These are phyloP conservation scores for Cathartes aura DNA, from an alignment of 2,113 vertebrate genomes.

Conservation along the genomic window DNA sequence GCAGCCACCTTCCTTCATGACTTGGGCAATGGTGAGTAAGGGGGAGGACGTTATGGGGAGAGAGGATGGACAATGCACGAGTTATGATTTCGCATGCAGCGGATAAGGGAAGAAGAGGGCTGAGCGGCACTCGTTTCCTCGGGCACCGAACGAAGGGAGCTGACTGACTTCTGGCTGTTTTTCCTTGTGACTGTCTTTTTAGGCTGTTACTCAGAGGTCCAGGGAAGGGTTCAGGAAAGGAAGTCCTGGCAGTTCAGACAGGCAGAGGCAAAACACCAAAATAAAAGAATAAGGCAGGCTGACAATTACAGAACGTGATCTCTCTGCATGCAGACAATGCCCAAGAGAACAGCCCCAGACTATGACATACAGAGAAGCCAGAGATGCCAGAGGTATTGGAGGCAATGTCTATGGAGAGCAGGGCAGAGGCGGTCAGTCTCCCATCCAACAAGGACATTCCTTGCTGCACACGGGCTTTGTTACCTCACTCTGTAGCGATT, in stretches of 20 bases:
- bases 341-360: conserved; percentile 78
- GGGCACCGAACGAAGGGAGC: neutral
- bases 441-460: conserved; percentile 7
- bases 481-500: neutral
- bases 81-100: conserved; percentile 42
- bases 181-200: conserved; percentile 11
- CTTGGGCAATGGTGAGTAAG: neutral
- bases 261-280: conserved; percentile 54
- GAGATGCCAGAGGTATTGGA: conserved; percentile 37
- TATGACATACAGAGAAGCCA: conserved; percentile 75
- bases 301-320: conserved; percentile 18
- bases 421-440: conserved; percentile 45
- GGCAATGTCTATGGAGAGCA: conserved; percentile 37
- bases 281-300: conserved; percentile 55
- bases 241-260: conserved; percentile 55
- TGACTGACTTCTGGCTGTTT: neutral
- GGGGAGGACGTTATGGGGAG: neutral
- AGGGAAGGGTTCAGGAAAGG: conserved; percentile 57
- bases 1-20: conserved; percentile 15
- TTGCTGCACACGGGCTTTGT: neutral
- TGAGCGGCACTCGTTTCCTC: neutral
- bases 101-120: conserved; percentile 35
- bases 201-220: conserved; percentile 12
- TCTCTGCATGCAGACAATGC: conserved; percentile 75
- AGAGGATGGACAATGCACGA: conserved; percentile 30